Evolutionary conservation across 2,797 vertebrate genomes (phyloP).

Genomic region (Diplodus puntazzo): DNA sequence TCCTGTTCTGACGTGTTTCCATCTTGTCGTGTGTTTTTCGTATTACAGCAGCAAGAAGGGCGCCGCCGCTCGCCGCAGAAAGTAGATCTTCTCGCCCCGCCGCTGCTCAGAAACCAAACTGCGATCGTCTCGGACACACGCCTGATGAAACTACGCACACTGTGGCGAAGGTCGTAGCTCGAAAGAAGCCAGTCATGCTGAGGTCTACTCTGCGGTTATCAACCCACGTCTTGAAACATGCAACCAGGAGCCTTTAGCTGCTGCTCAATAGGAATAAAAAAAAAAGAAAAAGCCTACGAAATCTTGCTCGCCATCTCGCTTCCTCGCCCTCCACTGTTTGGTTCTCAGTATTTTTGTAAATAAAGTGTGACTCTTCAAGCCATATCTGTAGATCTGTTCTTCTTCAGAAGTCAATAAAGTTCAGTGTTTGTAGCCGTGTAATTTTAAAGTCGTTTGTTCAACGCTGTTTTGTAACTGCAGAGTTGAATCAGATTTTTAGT

Average conservation of each 20-base stretch:
- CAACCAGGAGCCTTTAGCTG: constrained; percentile 72
- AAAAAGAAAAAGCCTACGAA: constrained; percentile 23
- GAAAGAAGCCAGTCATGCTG: constrained; percentile 65
- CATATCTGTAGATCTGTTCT: constrained; percentile 78
- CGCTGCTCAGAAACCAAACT: constrained; percentile 66
- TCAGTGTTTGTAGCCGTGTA: constrained; percentile 71
- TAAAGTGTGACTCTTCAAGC: constrained; percentile 89
- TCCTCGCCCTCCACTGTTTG: constrained; percentile 78
- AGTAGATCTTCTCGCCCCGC: constrained; percentile 81
- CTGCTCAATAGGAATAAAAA: constrained; percentile 67
- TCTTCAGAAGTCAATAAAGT: constrained; percentile 79
- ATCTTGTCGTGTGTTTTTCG: constrained; percentile 37
- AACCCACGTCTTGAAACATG: constrained; percentile 46
- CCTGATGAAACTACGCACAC: constrained; percentile 65
- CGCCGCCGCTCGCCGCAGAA: constrained; percentile 93
- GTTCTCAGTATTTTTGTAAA: constrained; percentile 91
- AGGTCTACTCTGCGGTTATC: constrained; percentile 50
- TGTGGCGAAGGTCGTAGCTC: constrained; percentile 57
- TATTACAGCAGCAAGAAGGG: constrained; percentile 95
- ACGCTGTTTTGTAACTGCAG: constrained; percentile 38
- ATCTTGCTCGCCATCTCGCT: constrained; percentile 53
- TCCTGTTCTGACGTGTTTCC: constrained; percentile 45
- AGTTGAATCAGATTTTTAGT: constrained; percentile 6
- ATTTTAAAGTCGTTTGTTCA: constrained; percentile 76
- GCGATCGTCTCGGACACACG: constrained; percentile 57